phyloP scores from a whole-genome alignment of 2,888 invertebrate species.

The Chironomus tentans region DNA sequence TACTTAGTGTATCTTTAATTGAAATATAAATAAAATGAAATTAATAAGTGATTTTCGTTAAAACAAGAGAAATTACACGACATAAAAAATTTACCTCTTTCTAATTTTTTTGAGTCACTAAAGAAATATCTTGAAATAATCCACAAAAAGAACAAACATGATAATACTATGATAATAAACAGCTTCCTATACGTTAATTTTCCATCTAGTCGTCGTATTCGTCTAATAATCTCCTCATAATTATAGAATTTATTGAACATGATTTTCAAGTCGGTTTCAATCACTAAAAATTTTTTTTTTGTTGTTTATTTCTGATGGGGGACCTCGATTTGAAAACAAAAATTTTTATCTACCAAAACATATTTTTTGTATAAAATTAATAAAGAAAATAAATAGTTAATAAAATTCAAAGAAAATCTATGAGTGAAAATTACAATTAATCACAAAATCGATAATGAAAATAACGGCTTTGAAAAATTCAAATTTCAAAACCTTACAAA shows the following conservation, averaged over 20 bases:
- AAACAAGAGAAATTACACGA: not conserved
- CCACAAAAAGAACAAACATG: constrained; percentile 1
- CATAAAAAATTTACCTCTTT: not conserved
- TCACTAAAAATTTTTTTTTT: not conserved
- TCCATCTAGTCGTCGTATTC: constrained; percentile 38
- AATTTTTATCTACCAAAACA: too few relatives aligned
- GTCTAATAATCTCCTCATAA: constrained; percentile 36
- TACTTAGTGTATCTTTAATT: constrained; percentile 44
- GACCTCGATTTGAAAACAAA: too few relatives aligned
- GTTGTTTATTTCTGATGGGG: too few relatives aligned
- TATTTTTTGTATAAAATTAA: too few relatives aligned
- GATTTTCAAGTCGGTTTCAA: not conserved
- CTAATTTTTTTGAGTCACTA: not conserved
- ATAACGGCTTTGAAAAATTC: too few relatives aligned
- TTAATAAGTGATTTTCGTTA: not conserved
- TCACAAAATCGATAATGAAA: too few relatives aligned
- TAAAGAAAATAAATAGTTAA: too few relatives aligned
- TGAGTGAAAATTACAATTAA: too few relatives aligned
- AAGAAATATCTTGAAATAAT: not conserved
- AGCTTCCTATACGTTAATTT: constrained; percentile 32
- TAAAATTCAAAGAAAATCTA: too few relatives aligned
- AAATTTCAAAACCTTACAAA: too few relatives aligned
- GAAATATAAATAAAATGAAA: not conserved
- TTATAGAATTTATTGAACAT: constrained; percentile 36
- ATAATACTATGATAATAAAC: not conserved